These are phyloP conservation scores for Egretta garzetta DNA, from an alignment of 2,113 vertebrate genomes.

Conservation along the genomic window DNA sequence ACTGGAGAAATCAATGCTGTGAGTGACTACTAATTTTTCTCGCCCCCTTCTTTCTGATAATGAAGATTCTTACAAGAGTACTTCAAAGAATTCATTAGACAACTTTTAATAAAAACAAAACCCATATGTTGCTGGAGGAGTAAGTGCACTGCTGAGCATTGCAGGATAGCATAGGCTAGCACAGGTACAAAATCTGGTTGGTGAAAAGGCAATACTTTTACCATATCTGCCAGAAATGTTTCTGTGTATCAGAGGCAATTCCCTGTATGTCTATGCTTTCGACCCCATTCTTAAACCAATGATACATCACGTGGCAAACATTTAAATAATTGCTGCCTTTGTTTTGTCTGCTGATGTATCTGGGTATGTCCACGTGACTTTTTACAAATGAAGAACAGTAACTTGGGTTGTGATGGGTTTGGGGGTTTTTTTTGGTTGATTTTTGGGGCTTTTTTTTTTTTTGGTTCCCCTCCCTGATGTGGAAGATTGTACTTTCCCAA, in stretches of 20 bases:
- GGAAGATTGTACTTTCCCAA: not conserved
- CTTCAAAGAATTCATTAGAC: not conserved
- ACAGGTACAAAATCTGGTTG: not conserved
- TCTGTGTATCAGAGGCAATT: not conserved
- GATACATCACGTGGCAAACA: not conserved
- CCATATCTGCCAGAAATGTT: not conserved
- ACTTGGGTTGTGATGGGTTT: not conserved
- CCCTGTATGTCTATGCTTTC: not conserved
- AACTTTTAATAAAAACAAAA: not conserved
- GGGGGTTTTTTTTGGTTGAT: not conserved
- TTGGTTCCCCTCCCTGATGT: not conserved
- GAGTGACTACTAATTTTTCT: conserved; percentile 62
- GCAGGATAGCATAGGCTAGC: not conserved
- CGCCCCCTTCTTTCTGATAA: not conserved
- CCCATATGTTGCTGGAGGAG: fast-evolving
- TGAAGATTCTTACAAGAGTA: not conserved
- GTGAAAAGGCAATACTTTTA: not conserved
- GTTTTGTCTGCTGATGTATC: not conserved
- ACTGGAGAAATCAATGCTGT: conserved; percentile 86
- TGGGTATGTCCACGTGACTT: not conserved
- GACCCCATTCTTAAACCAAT: not conserved
- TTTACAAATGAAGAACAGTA: not conserved
- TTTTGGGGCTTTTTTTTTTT: not conserved
- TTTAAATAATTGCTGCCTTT: not conserved
- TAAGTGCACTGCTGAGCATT: not conserved